Evolutionary conservation across 1,140 invertebrate genomes (phyloP).

Genomic region (Anagrus nilaparvatae): DNA sequence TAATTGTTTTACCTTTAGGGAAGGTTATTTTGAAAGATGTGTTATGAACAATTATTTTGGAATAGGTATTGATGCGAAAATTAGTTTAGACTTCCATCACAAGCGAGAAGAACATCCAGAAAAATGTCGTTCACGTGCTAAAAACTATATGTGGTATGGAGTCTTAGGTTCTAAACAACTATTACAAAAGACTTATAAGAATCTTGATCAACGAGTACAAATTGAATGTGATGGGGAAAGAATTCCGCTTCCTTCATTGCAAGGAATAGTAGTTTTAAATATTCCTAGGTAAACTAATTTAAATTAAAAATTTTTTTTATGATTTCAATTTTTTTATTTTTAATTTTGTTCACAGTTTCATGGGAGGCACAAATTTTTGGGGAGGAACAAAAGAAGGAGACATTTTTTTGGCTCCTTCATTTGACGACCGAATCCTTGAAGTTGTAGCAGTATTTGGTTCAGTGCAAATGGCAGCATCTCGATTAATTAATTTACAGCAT

Average conservation of each 20-base stretch:
- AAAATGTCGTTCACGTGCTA: conserved; percentile 86
- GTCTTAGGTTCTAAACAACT: conserved; percentile 89
- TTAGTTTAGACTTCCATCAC: conserved; percentile 94
- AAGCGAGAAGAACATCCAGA: conserved; percentile 96
- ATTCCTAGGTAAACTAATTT: conserved; percentile 65
- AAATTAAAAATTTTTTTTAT: conserved; percentile 4
- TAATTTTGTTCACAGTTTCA: conserved; percentile 56
- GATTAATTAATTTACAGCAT: conserved; percentile 89
- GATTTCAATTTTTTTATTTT: conserved; percentile 1
- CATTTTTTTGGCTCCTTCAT: conserved; percentile 75
- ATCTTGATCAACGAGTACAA: conserved; percentile 89
- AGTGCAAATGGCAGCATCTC: conserved; percentile 92
- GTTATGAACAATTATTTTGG: conserved; percentile 99
- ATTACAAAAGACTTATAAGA: conserved; percentile 87
- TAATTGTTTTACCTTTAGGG: conserved; percentile 39
- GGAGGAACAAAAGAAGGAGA: conserved; percentile 84
- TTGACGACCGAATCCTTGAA: conserved; percentile 88
- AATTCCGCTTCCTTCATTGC: conserved; percentile 83
- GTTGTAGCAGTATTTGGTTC: conserved; percentile 95
- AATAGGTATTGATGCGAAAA: conserved; percentile 97
- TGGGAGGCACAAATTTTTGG: conserved; percentile 99
- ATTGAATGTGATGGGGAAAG: conserved; percentile 86
- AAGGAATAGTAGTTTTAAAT: conserved; percentile 94
- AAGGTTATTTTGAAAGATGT: conserved; percentile 87
- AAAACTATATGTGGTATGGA: conserved; percentile 97